Percentiles rank a stretch among this genome's conserved stretches.
phyloP scores from a whole-genome alignment of 37 sponge, comb jelly and placozoan species.

The Ianthella basta region DNA sequence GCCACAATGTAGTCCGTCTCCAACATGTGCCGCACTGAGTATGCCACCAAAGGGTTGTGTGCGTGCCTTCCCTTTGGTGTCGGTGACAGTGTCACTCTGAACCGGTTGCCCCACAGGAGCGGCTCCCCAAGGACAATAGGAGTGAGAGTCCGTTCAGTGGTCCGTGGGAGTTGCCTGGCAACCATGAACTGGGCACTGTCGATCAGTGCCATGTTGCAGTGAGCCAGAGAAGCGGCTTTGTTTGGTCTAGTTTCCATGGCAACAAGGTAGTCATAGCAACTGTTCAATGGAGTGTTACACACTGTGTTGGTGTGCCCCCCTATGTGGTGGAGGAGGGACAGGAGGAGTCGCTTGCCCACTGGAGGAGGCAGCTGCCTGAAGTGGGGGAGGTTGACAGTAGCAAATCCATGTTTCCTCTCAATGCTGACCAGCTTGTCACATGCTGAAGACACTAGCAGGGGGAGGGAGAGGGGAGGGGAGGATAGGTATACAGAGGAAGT shows the following conservation, averaged over 20 bases:
- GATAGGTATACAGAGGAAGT: no score
- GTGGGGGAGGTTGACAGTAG: not conserved
- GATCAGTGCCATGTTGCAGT: conserved; percentile 1
- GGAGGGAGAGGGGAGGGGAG: not conserved
- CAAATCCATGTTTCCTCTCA: conserved; percentile 24
- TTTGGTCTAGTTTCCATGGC: not conserved
- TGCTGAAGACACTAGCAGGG: not conserved
- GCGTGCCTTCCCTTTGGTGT: not conserved
- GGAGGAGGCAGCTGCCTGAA: conserved; percentile 9
- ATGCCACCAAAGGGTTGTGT: not conserved
- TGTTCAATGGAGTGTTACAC: not conserved
- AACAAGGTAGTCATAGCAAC: conserved; percentile 4
- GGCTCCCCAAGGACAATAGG: conserved; percentile 50
- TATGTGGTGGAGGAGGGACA: not conserved
- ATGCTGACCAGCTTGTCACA: not conserved
- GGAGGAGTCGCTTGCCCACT: conserved; percentile 18
- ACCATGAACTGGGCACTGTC: not conserved
- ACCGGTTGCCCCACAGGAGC: conserved; percentile 66
- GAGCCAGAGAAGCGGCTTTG: not conserved
- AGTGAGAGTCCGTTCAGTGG: not conserved
- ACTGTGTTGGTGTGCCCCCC: not conserved
- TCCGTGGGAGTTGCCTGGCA: not conserved
- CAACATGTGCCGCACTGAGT: conserved; percentile 37
- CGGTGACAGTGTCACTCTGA: conserved; percentile 35
- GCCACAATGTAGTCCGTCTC: conserved; percentile 21